Evolutionary conservation across 2,113 vertebrate genomes (phyloP), one percentile per base, ranked within the genome.

Genomic region (Indri indri): DNA sequence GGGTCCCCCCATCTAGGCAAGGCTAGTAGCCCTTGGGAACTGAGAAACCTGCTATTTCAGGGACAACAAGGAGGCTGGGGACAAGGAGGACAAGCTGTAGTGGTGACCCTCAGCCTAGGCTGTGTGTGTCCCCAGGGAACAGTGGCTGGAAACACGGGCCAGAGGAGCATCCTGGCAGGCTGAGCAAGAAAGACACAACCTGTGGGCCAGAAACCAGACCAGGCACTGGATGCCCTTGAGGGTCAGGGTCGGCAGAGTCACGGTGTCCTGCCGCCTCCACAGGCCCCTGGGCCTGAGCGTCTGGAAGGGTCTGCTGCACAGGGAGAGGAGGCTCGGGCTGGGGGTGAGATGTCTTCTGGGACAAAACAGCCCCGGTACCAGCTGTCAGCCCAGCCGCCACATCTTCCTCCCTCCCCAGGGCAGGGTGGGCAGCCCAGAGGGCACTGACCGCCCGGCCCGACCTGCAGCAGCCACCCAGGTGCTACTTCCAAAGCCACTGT

Each of bases 401-500:
- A 6, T 45, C 59, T 5, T 14, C 63, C 34, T 14, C 54, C 27
- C 20, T 30, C 66, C 27, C 42, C 20, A 11, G 32, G 70, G 84
- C 18, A 54, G 0, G 12, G 50, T 18, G 27, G 92, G 32, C 2
- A 3, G 50, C 50, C 12, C 50, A 52, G 13, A 16, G 50, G 34
- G 27, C 1, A 23, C 5, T 18, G 68, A 45, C 18, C 7, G 18
- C 18, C 54, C 1, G 11, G 27, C 7, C 25, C 25, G 3, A 8
- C 27, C 96, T 96, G 96, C 97, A 74, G 95, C 34, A 92, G 95
- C 86, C 71, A 91, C 96, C 94, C 95, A 90, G 94, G 86, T 96
- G 96, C 96, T 97, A 47, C 95, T 97, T 97, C 96, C 96, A 88
- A 95, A 97, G 96, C 98, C 96, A 93, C 92, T 96, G 94, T 94